Percentiles rank a stretch among this genome's conserved stretches.
Evolutionary conservation across 2,888 invertebrate species (phyloP).

Genomic region (Suillia variegata): DNA sequence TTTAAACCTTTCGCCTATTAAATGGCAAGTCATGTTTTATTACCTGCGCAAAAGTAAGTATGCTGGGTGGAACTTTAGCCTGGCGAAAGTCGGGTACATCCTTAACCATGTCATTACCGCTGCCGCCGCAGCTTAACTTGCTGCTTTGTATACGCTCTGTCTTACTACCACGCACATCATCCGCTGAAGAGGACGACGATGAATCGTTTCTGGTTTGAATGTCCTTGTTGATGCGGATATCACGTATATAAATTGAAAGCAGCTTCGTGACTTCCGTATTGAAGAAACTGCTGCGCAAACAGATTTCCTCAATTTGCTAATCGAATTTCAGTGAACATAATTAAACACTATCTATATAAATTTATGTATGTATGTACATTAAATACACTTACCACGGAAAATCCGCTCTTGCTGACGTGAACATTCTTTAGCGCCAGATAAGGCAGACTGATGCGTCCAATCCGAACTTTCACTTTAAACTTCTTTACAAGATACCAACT

Average conservation of each 20-base stretch:
- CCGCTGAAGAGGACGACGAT: constrained; percentile 33
- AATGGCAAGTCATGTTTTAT: no score
- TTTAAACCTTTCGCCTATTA: no score
- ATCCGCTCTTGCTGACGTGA: constrained; percentile 78
- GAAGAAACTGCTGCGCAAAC: constrained; percentile 84
- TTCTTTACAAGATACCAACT: constrained; percentile 82
- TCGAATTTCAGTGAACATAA: constrained; percentile 27
- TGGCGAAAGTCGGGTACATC: constrained; percentile 72
- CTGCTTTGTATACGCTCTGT: constrained; percentile 59
- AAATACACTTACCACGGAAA: constrained; percentile 70
- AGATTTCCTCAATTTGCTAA: constrained; percentile 84
- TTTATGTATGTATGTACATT: constrained; percentile 9
- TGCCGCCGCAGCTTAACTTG: constrained; percentile 38
- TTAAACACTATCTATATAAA: neutral
- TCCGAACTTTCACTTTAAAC: constrained; percentile 78
- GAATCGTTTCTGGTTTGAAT: constrained; percentile 61
- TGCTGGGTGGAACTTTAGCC: constrained; percentile 77
- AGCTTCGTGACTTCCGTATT: constrained; percentile 87
- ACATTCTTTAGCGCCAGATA: constrained; percentile 79
- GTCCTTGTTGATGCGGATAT: constrained; percentile 81
- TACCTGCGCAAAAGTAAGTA: constrained; percentile 85
- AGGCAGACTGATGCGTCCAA: constrained; percentile 81
- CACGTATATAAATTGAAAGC: constrained; percentile 79
- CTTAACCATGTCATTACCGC: constrained; percentile 37
- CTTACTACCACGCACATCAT: constrained; percentile 6